Conservation (phyloP, 2,888 invertebrate genomes). For the Nowickia ferox region DNA sequence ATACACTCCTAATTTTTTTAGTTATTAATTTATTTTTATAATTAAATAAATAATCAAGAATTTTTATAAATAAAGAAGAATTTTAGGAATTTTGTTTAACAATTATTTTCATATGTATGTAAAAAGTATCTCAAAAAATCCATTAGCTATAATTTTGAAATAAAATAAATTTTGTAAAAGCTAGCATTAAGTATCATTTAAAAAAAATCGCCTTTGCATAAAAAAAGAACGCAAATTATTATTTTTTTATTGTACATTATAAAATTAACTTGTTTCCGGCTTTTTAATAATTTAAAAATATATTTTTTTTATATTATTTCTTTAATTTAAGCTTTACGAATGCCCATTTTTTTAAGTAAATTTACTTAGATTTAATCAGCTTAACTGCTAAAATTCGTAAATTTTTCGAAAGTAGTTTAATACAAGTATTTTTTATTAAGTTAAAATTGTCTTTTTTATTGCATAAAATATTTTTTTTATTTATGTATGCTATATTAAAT, state of each 20-base stretch:
- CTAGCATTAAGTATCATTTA: constrained; percentile 32
- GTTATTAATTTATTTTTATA: constrained; percentile 53
- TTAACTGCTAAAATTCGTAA: constrained; percentile 61
- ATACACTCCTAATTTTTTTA: constrained; percentile 66
- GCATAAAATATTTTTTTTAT: constrained; percentile 39
- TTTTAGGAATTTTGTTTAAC: constrained; percentile 45
- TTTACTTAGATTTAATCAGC: constrained; percentile 34
- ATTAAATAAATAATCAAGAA: constrained; percentile 30
- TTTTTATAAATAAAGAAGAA: constrained; percentile 54
- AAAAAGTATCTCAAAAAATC: constrained; percentile 70
- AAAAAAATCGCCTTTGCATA: constrained; percentile 52
- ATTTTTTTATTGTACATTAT: constrained; percentile 68
- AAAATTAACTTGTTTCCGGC: constrained; percentile 59
- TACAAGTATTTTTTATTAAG: constrained; percentile 50
- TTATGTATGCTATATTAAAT: constrained; percentile 60
- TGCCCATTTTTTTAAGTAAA: constrained; percentile 36
- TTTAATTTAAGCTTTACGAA: constrained; percentile 64
- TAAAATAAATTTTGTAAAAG: constrained; percentile 15
- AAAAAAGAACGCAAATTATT: constrained; percentile 21
- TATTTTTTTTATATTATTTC: constrained; percentile 10
- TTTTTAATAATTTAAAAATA: constrained; percentile 41
- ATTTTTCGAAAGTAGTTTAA: constrained; percentile 56
- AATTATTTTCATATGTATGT: constrained; percentile 64
- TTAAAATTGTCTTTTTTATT: constrained; percentile 41
- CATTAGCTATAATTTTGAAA: constrained; percentile 45